Conservation (phyloP, 2,888 invertebrate species). For the Drosophila buzzatii region DNA sequence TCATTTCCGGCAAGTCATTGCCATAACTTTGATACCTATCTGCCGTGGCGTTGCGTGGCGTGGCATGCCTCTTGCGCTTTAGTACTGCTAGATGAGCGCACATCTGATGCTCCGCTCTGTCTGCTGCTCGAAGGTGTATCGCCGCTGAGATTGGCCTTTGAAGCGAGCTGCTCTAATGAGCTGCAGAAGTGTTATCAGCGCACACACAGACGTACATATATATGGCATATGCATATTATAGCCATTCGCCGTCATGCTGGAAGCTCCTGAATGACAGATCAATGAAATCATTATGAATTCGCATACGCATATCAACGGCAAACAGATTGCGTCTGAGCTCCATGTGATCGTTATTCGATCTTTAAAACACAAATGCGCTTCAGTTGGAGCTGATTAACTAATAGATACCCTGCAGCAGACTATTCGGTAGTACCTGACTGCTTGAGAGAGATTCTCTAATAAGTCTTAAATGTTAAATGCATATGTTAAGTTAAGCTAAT, state of each 20-base stretch:
- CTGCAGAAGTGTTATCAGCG: slow-evolving; percentile 63
- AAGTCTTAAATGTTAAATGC: no score
- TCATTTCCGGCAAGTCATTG: slow-evolving; percentile 43
- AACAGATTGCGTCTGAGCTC: slow-evolving; percentile 13
- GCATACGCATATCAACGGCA: slow-evolving; percentile 36
- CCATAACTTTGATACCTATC: slow-evolving; percentile 13
- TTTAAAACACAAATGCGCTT: slow-evolving; percentile 17
- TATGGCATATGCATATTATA: slow-evolving; percentile 6
- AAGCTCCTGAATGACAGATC: slow-evolving; percentile 80
- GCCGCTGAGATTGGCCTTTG: slow-evolving; percentile 36
- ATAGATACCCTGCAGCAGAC: neutral
- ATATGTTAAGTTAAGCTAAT: no score
- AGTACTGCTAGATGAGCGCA: slow-evolving; percentile 36
- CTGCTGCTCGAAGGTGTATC: slow-evolving; percentile 57
- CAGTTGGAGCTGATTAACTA: neutral
- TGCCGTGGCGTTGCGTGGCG: slow-evolving; percentile 8
- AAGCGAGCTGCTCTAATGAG: slow-evolving; percentile 49
- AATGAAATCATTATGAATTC: slow-evolving; percentile 79
- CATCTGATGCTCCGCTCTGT: slow-evolving; percentile 35
- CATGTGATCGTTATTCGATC: slow-evolving; percentile 53
- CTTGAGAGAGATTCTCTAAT: no score
- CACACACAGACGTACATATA: slow-evolving; percentile 3
- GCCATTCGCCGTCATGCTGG: slow-evolving; percentile 55
- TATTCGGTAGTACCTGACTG: no score
- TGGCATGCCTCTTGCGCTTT: slow-evolving; percentile 32